Percentiles rank a stretch among this genome's conserved stretches.
Evolutionary conservation across 2,113 vertebrate genomes (phyloP).

Genomic region (Paralichthys olivaceus): DNA sequence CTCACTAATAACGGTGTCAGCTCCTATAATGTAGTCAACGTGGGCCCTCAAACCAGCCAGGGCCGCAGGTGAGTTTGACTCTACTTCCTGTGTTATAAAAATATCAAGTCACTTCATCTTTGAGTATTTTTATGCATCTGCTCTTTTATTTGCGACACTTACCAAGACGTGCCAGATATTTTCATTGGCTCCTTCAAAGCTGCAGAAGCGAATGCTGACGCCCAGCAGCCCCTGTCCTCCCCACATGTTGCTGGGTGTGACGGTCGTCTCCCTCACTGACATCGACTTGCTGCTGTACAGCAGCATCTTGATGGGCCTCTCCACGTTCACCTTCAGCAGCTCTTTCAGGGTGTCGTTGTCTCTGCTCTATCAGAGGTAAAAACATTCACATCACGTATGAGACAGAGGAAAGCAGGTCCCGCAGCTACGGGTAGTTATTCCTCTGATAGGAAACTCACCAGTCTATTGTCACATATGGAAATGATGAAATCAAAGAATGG

Average conservation of each 20-base stretch:
- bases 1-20: slow-evolving; percentile 92
- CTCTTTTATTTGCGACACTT: slow-evolving; percentile 58
- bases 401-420: not conserved
- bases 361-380: slow-evolving; percentile 86
- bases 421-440: not conserved
- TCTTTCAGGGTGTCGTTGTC: slow-evolving; percentile 97
- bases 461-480: slow-evolving; percentile 91
- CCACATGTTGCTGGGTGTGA: slow-evolving; percentile 96
- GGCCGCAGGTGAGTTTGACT: slow-evolving; percentile 94
- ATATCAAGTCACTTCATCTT: not conserved
- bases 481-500: slow-evolving; percentile 99
- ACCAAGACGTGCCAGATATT: slow-evolving; percentile 98
- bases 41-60: slow-evolving; percentile 91
- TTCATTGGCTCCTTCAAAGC: slow-evolving; percentile 95
- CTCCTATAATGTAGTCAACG: slow-evolving; percentile 96
- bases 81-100: slow-evolving; percentile 88
- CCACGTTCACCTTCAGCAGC: slow-evolving; percentile 92
- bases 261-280: slow-evolving; percentile 89
- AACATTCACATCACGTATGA: not conserved
- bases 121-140: not conserved
- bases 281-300: slow-evolving; percentile 97
- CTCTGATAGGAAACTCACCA: slow-evolving; percentile 81
- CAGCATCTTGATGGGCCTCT: slow-evolving; percentile 93
- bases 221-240: slow-evolving; percentile 95
- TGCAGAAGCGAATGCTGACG: slow-evolving; percentile 98